These are phyloP conservation scores for Holotrichia oblita DNA, from an alignment of 1,140 invertebrate species.

Conservation along the genomic window DNA sequence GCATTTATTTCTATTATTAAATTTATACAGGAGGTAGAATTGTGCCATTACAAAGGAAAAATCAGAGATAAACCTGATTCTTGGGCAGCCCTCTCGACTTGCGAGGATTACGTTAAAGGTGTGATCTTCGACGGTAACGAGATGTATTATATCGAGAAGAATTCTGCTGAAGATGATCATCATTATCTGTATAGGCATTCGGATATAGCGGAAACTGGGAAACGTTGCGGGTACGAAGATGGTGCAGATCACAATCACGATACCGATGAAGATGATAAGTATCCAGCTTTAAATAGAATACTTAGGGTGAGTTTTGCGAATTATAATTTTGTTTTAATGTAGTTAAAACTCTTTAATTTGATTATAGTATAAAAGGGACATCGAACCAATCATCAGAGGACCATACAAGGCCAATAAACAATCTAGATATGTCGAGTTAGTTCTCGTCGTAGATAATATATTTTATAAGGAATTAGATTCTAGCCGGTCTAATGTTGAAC, in stretches of 20 bases:
- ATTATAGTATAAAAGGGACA: constrained; percentile 73
- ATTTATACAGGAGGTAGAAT: constrained; percentile 58
- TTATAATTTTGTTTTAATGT: too few relatives aligned
- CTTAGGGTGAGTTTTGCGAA: constrained; percentile 61
- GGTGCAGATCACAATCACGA: constrained; percentile 48
- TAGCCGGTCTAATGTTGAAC: constrained; percentile 74
- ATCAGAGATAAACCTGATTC: too few relatives aligned
- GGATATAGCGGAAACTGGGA: constrained; percentile 70
- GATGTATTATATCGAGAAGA: too few relatives aligned
- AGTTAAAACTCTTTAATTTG: not conserved
- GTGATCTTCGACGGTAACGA: constrained; percentile 82
- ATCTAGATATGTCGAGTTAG: constrained; percentile 91
- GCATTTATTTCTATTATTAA: too few relatives aligned
- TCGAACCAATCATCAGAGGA: too few relatives aligned
- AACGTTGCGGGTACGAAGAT: constrained; percentile 74
- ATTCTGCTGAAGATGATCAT: constrained; percentile 61
- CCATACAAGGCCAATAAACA: constrained; percentile 89
- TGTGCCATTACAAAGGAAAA: constrained; percentile 87
- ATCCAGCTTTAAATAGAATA: too few relatives aligned
- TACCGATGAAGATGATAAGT: too few relatives aligned
- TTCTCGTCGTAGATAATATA: constrained; percentile 90
- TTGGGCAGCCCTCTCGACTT: too few relatives aligned
- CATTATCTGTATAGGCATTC: constrained; percentile 78
- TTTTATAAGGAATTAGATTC: constrained; percentile 80
- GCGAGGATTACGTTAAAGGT: constrained; percentile 77